Conservation (phyloP, 2,888 invertebrate species). For the Bhutanitis thaidina region DNA sequence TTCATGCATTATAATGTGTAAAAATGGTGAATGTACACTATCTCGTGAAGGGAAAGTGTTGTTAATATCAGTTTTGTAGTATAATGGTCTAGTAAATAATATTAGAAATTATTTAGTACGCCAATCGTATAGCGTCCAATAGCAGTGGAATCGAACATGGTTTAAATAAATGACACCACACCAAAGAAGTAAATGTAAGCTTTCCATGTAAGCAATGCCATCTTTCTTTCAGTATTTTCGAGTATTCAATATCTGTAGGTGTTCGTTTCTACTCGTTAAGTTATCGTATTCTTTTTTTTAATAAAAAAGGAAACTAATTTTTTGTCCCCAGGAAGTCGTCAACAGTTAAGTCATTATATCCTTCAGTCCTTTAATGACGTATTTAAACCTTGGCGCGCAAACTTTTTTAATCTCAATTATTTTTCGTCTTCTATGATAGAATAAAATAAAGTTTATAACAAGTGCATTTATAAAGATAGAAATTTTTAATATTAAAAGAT, state of each 20-base stretch:
- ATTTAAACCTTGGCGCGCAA: constrained; percentile 15
- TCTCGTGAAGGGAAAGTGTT: constrained; percentile 12
- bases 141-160: constrained; percentile 52
- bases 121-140: constrained; percentile 71
- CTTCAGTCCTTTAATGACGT: constrained; percentile 14
- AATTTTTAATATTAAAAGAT: constrained; percentile 62
- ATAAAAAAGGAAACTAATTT: too few relatives aligned
- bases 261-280: constrained; percentile 33
- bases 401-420: constrained; percentile 17
- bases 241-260: constrained; percentile 50
- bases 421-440: constrained; percentile 39
- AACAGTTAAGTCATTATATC: too few relatives aligned
- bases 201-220: constrained; percentile 61
- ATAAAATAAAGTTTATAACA: constrained; percentile 59
- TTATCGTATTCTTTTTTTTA: constrained; percentile 19
- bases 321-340: background rate
- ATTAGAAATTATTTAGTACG: constrained; percentile 37
- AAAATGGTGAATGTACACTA: constrained; percentile 14
- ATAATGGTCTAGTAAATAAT: constrained; percentile 11
- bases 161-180: constrained; percentile 65
- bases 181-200: constrained; percentile 68
- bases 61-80: constrained; percentile 18
- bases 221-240: constrained; percentile 71
- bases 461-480: constrained; percentile 77
- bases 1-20: constrained; percentile 30